Conservation (phyloP, 37 sponge, comb jelly and placozoan genomes). For the Mnemiopsis leidyi region DNA sequence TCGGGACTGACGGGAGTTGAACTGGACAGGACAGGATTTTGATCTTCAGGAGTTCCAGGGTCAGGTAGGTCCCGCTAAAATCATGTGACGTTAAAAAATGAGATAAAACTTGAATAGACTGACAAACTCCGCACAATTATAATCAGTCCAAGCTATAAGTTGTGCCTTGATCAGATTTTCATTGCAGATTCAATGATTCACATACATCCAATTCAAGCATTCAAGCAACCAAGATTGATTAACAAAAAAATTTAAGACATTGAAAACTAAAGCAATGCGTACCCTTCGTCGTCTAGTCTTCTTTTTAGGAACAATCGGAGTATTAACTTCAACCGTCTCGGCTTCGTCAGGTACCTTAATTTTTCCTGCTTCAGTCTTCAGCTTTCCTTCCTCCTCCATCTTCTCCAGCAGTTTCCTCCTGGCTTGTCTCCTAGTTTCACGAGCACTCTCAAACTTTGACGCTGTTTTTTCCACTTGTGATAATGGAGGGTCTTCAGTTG, state of each 20-base stretch:
- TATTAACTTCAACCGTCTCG: background rate
- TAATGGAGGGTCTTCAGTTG: too few relatives aligned
- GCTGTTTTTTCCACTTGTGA: too few relatives aligned
- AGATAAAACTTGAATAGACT: too few relatives aligned
- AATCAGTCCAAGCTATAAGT: too few relatives aligned
- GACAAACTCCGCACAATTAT: too few relatives aligned
- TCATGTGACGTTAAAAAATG: background rate
- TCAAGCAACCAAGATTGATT: too few relatives aligned
- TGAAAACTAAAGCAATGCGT: background rate
- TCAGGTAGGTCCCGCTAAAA: background rate
- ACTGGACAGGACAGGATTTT: background rate
- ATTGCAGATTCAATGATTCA: background rate
- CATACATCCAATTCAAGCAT: background rate
- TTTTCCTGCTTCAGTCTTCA: background rate
- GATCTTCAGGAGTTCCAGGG: background rate
- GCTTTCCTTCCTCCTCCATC: conserved; percentile 40
- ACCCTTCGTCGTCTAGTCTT: background rate
- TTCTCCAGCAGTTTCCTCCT: conserved; percentile 24
- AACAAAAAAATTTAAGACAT: too few relatives aligned
- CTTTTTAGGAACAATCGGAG: background rate
- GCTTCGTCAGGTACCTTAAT: background rate
- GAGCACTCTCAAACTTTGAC: background rate
- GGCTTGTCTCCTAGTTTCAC: conserved; percentile 19
- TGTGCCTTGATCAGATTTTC: too few relatives aligned
- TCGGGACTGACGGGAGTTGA: background rate